Evolutionary conservation across 2,113 vertebrate genomes (phyloP).

Genomic region (Machaerirhynchus nigripectus): DNA sequence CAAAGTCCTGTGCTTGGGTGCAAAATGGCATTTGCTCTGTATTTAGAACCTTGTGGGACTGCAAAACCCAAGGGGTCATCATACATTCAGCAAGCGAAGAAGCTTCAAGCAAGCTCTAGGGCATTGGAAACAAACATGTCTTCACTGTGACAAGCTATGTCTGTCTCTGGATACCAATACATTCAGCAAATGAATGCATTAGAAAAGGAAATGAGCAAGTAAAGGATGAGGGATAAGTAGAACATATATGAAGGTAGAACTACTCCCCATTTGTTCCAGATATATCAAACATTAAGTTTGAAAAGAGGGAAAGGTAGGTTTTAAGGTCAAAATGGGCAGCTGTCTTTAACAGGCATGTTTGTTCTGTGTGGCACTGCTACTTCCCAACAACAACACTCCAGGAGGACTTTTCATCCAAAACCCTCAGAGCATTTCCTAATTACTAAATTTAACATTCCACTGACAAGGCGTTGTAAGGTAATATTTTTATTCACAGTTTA

Average conservation of each 20-base stretch:
- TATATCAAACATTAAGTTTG: background rate
- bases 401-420: background rate
- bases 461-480: background rate
- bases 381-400: background rate
- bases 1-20: background rate
- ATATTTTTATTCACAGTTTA: background rate
- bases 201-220: background rate
- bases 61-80: slow-evolving; percentile 1
- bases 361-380: background rate
- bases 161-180: background rate
- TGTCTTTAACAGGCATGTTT: background rate
- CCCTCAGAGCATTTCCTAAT: background rate
- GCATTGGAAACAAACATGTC: background rate
- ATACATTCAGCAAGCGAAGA: background rate
- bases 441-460: slow-evolving; percentile 15
- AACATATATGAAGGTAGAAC: background rate
- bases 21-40: slow-evolving; percentile 2
- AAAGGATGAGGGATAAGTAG: background rate
- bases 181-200: background rate
- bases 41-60: background rate
- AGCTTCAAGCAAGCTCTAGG: slow-evolving; percentile 22
- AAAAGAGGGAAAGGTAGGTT: background rate
- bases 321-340: background rate
- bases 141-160: background rate
- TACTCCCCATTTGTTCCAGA: background rate